phyloP scores from a whole-genome alignment of 2,113 vertebrate species.

The Vombatus ursinus region DNA sequence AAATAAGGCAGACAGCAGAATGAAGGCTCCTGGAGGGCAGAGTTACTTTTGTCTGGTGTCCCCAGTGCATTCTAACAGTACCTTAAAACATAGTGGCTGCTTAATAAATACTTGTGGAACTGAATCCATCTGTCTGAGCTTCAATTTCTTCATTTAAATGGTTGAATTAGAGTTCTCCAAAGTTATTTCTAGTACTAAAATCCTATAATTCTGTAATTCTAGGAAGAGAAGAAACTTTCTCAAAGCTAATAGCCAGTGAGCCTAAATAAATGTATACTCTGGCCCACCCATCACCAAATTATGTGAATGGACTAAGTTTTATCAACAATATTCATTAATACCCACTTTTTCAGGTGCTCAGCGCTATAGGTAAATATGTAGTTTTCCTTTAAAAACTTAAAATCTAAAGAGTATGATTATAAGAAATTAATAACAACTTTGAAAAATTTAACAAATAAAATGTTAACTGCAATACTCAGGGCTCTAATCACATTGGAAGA shows the following conservation, averaged over 20 bases:
- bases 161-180: background rate
- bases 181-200: background rate
- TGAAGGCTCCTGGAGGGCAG: background rate
- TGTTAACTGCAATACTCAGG: conserved; percentile 5
- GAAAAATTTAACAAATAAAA: conserved; percentile 23
- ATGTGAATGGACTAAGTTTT: background rate
- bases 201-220: background rate
- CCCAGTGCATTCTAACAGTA: background rate
- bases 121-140: conserved; percentile 12
- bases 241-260: background rate
- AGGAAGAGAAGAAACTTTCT: background rate
- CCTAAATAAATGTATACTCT: background rate
- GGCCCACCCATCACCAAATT: background rate
- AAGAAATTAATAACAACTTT: conserved; percentile 15
- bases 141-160: background rate
- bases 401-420: background rate
- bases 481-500: background rate
- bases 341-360: background rate
- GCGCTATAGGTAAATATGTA: background rate
- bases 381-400: background rate
- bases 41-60: background rate
- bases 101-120: background rate
- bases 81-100: background rate
- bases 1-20: background rate
- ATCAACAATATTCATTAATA: background rate